phyloP scores from a whole-genome alignment of 2,113 vertebrate species.

The Sceloporus tristichus region DNA sequence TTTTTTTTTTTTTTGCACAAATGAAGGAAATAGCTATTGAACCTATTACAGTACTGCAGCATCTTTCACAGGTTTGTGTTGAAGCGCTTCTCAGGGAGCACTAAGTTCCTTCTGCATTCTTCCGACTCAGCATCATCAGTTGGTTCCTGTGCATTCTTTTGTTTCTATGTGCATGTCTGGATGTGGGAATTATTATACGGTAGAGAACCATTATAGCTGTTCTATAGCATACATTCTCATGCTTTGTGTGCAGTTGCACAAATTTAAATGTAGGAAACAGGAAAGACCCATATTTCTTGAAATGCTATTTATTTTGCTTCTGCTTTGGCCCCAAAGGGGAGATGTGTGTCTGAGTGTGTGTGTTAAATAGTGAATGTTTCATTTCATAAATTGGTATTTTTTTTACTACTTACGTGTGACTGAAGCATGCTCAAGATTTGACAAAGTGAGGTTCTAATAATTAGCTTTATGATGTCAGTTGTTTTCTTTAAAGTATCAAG shows the following conservation, averaged over 20 bases:
- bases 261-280: constrained; percentile 9
- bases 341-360: constrained; percentile 21
- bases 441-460: constrained; percentile 51
- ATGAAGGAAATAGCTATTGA: not conserved
- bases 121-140: not conserved
- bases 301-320: constrained; percentile 18
- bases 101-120: not conserved
- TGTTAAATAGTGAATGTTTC: constrained; percentile 49
- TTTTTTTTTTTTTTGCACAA: not conserved
- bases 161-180: not conserved
- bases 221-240: not conserved
- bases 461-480: constrained; percentile 57
- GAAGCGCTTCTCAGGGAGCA: not conserved
- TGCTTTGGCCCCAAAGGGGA: not conserved
- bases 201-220: not conserved
- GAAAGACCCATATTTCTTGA: constrained; percentile 2
- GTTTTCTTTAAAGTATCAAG: constrained; percentile 59
- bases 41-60: not conserved
- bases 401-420: constrained; percentile 41
- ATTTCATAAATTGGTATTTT: constrained; percentile 41
- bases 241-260: not conserved
- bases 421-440: constrained; percentile 47
- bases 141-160: not conserved
- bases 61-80: not conserved
- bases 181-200: not conserved